Conservation (phyloP, 2,113 vertebrate species). For the Lepus americanus region DNA sequence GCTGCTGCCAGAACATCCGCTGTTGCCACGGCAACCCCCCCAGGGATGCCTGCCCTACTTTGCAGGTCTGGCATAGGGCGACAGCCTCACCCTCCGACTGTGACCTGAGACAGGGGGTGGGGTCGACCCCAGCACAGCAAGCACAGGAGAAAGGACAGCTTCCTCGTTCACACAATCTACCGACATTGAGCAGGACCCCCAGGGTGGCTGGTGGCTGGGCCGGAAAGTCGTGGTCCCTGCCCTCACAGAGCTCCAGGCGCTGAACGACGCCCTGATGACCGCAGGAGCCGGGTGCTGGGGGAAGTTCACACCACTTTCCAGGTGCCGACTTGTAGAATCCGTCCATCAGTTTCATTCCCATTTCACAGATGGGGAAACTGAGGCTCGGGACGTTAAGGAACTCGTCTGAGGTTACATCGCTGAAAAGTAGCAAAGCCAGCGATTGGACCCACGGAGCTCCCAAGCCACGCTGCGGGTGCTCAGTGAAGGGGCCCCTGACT, state of each 20-base stretch:
- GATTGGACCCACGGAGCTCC: neutral
- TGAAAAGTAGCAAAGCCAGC: neutral
- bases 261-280: no score
- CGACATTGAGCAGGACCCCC: neutral
- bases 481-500: neutral
- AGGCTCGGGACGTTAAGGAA: slow-evolving; percentile 33
- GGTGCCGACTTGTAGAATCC: fast-evolving
- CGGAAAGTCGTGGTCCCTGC: neutral
- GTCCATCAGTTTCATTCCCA: neutral
- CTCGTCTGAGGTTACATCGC: neutral
- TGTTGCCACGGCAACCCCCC: slow-evolving; percentile 82
- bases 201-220: neutral
- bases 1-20: slow-evolving; percentile 64
- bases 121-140: neutral
- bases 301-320: neutral
- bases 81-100: slow-evolving; percentile 34
- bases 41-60: slow-evolving; percentile 80
- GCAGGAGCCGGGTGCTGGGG: fast-evolving
- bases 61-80: slow-evolving; percentile 53
- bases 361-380: neutral
- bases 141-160: neutral
- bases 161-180: neutral
- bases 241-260: neutral
- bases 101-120: slow-evolving; percentile 11
- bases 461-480: neutral